phyloP scores from a whole-genome alignment of 2,888 invertebrate species.

The Pandemis heparana region DNA sequence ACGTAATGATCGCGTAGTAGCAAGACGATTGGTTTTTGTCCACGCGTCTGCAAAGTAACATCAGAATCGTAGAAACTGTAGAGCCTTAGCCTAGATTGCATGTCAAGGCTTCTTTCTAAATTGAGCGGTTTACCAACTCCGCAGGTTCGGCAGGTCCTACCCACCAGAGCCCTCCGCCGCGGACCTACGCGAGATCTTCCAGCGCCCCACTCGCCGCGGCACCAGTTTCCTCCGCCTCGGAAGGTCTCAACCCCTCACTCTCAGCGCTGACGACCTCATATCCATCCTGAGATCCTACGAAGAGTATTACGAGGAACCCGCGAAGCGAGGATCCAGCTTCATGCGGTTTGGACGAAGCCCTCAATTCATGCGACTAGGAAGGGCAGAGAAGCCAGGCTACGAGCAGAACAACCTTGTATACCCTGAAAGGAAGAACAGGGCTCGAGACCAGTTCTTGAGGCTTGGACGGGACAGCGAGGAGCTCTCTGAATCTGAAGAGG shows the following conservation, averaged over 20 bases:
- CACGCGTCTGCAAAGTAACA: too few species aligned
- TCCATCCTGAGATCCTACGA: slow-evolving; percentile 71
- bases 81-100: slow-evolving; percentile 22
- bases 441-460: slow-evolving; percentile 77
- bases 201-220: slow-evolving; percentile 66
- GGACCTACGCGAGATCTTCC: slow-evolving; percentile 70
- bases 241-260: slow-evolving; percentile 68
- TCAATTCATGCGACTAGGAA: slow-evolving; percentile 81
- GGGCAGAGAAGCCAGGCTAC: slow-evolving; percentile 62
- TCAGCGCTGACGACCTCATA: slow-evolving; percentile 73
- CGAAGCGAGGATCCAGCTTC: slow-evolving; percentile 71
- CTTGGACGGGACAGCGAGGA: slow-evolving; percentile 78
- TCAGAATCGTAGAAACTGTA: background rate
- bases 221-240: slow-evolving; percentile 79
- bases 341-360: slow-evolving; percentile 76
- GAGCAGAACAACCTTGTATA: slow-evolving; percentile 65
- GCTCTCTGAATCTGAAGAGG: slow-evolving; percentile 62
- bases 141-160: slow-evolving; percentile 78
- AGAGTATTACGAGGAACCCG: slow-evolving; percentile 68
- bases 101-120: slow-evolving; percentile 38
- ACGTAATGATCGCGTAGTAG: too few species aligned
- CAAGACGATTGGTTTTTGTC: too few species aligned
- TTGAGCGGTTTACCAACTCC: slow-evolving; percentile 42
- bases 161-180: slow-evolving; percentile 75
- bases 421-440: slow-evolving; percentile 75